These are phyloP conservation scores for Brachionichthys hirsutus DNA, from an alignment of 2,113 vertebrate species.

Conservation along the genomic window DNA sequence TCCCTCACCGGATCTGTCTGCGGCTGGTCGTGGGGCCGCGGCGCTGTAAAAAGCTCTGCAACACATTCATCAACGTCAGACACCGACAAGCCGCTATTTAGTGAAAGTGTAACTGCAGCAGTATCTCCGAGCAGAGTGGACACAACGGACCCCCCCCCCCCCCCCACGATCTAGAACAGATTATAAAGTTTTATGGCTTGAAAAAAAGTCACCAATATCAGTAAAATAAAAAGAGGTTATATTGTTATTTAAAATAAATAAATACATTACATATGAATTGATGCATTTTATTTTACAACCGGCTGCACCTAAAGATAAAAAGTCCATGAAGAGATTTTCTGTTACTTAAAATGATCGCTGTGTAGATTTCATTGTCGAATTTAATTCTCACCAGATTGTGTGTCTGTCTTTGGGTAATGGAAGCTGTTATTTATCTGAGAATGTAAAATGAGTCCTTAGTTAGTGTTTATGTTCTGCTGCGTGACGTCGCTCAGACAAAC, in stretches of 20 bases:
- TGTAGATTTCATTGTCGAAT: conserved; percentile 3
- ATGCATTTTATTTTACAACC: too few relatives aligned
- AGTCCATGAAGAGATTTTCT: neutral
- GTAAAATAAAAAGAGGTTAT: neutral
- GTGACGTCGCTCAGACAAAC: conserved; percentile 41
- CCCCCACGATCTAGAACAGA: conserved; percentile 22
- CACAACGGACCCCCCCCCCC: conserved; percentile 45
- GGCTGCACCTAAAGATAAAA: too few relatives aligned
- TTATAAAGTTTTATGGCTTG: conserved; percentile 4
- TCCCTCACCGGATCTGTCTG: conserved; percentile 56
- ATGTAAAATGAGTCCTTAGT: conserved; percentile 8
- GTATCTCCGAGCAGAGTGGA: conserved; percentile 65
- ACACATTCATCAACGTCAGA: conserved; percentile 83
- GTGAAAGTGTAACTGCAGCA: conserved; percentile 73
- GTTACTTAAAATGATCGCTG: neutral
- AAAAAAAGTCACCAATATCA: neutral
- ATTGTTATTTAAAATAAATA: neutral
- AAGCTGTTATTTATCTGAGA: conserved; percentile 22
- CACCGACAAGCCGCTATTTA: conserved; percentile 73
- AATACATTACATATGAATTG: too few relatives aligned
- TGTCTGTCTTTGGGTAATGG: conserved; percentile 12
- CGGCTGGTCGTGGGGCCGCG: conserved; percentile 62
- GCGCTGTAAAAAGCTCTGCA: conserved; percentile 78
- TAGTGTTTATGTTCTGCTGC: conserved; percentile 13
- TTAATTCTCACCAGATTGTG: conserved; percentile 11